Conservation (phyloP, 2,797 vertebrate genomes). For the Chloroceryle inda region DNA sequence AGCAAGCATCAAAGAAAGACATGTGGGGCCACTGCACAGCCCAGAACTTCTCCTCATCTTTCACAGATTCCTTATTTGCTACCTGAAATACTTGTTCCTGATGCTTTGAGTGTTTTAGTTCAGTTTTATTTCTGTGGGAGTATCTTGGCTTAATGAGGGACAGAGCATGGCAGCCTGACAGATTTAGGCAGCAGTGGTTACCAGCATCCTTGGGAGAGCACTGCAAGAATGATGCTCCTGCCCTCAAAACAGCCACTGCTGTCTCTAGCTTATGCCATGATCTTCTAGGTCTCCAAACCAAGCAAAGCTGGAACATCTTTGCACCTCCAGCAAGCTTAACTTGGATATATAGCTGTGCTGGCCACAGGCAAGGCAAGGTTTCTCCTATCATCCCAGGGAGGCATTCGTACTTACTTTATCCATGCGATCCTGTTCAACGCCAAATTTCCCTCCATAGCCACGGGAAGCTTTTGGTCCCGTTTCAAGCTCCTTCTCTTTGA, state of each 20-base stretch:
- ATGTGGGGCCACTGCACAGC: rapidly evolving
- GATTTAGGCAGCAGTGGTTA: background rate
- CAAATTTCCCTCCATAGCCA: conserved; percentile 95
- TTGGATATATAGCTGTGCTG: background rate
- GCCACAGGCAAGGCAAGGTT: background rate
- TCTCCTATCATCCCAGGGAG: background rate
- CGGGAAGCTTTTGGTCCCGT: conserved; percentile 92
- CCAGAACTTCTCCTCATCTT: background rate
- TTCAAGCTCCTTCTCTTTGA: conserved; percentile 92
- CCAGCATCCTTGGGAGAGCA: background rate
- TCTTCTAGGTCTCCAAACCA: rapidly evolving
- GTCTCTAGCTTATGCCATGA: background rate
- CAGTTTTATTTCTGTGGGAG: background rate
- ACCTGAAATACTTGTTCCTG: background rate
- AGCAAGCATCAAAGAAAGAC: background rate
- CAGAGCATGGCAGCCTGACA: background rate
- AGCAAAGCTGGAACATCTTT: background rate
- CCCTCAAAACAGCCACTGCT: background rate
- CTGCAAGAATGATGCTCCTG: background rate
- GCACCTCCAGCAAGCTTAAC: background rate
- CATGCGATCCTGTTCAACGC: conserved; percentile 95
- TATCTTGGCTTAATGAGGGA: background rate
- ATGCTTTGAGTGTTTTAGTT: background rate
- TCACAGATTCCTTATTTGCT: background rate
- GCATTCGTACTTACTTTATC: conserved; percentile 85